phyloP scores from a whole-genome alignment of 2,113 vertebrate genomes.

The Dolichallabes microphthalmus region DNA sequence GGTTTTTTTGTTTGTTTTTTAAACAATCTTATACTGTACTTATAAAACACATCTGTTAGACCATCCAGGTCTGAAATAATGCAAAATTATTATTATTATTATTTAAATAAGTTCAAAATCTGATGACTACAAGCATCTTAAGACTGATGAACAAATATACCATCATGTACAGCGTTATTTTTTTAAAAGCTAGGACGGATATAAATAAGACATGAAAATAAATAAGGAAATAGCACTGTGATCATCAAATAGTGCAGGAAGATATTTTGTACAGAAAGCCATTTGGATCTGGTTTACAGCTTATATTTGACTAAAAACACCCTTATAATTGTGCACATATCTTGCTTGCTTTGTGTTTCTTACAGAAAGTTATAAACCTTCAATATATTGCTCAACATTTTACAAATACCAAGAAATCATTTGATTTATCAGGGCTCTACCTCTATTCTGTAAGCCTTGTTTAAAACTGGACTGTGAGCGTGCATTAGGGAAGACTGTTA shows the following conservation, averaged over 20 bases:
- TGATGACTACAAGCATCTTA: no score
- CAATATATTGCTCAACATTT: background rate
- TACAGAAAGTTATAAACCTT: background rate
- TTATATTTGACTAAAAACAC: background rate
- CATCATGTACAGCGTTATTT: no score
- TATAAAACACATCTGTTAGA: no score
- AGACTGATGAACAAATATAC: no score
- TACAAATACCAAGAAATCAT: background rate
- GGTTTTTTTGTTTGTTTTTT: no score
- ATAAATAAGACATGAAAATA: no score
- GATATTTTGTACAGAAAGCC: background rate
- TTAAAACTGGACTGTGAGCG: background rate
- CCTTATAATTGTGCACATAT: background rate
- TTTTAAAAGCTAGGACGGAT: no score
- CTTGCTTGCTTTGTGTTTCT: background rate
- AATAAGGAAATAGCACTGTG: background rate
- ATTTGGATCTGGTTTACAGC: background rate
- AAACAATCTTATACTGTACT: no score
- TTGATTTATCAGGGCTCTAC: background rate
- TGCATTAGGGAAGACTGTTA: background rate
- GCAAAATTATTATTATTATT: no score
- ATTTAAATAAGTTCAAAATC: no score
- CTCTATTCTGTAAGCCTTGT: no score
- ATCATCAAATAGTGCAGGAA: background rate
- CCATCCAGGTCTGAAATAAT: no score